phyloP scores from a whole-genome alignment of 2,113 vertebrate genomes.

The Albula glossodonta region DNA sequence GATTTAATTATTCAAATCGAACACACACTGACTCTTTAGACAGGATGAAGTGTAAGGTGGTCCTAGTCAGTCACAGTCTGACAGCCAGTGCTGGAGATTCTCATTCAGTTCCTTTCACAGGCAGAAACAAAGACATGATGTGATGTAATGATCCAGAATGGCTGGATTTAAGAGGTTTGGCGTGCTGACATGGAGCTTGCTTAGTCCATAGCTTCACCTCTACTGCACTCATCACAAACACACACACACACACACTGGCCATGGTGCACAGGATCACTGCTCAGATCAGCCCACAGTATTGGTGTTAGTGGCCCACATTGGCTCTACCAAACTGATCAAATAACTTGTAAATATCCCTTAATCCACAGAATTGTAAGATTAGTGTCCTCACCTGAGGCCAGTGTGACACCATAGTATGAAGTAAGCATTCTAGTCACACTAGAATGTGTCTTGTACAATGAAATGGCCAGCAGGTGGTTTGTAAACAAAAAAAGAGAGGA shows the following conservation, averaged over 20 bases:
- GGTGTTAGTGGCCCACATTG: background rate
- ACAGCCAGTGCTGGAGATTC: background rate
- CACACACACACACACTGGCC: background rate
- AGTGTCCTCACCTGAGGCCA: background rate
- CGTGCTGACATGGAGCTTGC: background rate
- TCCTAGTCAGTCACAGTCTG: no score
- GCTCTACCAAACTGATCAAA: background rate
- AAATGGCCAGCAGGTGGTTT: constrained; percentile 1
- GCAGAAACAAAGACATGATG: background rate
- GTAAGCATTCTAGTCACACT: background rate
- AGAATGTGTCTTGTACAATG: background rate
- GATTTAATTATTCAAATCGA: no score
- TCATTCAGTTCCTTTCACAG: background rate
- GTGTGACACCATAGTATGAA: background rate
- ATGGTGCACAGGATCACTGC: background rate
- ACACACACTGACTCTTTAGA: no score
- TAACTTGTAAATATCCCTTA: background rate
- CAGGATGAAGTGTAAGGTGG: no score
- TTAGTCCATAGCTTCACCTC: background rate
- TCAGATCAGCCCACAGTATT: background rate
- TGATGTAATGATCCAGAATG: background rate
- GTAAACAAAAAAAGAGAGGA: background rate
- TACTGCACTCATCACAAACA: background rate
- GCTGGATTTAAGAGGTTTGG: background rate
- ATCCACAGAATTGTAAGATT: background rate